These are phyloP conservation scores for Passer montanus DNA, from an alignment of 2,113 vertebrate species.

Conservation along the genomic window DNA sequence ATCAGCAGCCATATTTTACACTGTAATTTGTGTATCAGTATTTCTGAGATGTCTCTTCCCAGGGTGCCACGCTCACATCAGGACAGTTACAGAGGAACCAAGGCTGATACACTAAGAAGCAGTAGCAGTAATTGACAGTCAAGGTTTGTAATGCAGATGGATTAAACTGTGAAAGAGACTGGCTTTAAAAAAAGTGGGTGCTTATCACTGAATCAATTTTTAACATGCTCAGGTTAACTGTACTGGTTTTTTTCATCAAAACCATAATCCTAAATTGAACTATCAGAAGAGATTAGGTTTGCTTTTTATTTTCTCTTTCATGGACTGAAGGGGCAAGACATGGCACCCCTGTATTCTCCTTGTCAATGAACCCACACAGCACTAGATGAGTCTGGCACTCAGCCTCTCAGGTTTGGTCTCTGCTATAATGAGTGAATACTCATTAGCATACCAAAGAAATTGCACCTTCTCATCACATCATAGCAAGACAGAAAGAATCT, in stretches of 20 bases:
- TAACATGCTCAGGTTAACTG: neutral
- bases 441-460: neutral
- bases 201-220: neutral
- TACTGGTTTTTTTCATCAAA: neutral
- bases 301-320: neutral
- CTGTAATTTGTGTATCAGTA: neutral
- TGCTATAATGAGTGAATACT: neutral
- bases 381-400: neutral
- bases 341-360: fast-evolving
- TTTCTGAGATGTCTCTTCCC: neutral
- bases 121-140: neutral
- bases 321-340: neutral
- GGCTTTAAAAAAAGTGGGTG: neutral
- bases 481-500: neutral
- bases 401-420: neutral
- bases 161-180: neutral
- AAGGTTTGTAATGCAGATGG: neutral
- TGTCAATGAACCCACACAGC: neutral
- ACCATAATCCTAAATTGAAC: neutral
- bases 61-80: neutral
- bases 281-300: neutral
- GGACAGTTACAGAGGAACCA: neutral
- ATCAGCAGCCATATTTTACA: neutral
- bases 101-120: neutral
- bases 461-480: neutral